phyloP scores from a whole-genome alignment of 35 echinoderm and acorn worm genomes.

The Nesometra sesokonis region DNA sequence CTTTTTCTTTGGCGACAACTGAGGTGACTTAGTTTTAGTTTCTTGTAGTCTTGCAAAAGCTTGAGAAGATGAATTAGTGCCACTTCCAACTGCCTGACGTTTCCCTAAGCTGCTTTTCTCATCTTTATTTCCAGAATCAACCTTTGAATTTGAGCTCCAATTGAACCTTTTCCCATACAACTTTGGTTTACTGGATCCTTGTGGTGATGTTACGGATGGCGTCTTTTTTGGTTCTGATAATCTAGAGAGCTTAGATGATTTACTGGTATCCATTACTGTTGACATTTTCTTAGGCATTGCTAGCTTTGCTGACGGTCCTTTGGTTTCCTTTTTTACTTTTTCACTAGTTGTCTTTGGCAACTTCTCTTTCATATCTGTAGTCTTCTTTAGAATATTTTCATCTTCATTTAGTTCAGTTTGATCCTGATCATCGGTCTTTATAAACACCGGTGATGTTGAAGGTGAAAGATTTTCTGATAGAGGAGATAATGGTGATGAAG shows the following conservation, averaged over 20 bases:
- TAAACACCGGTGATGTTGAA: slow-evolving; percentile 29
- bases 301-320: background rate
- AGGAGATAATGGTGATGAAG: slow-evolving; percentile 27
- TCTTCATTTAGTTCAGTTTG: background rate
- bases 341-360: background rate
- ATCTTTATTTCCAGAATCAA: background rate
- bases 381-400: background rate
- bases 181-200: background rate
- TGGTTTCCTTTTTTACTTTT: background rate
- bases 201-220: background rate
- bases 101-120: background rate
- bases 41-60: background rate
- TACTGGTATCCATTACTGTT: background rate
- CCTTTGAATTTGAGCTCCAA: background rate
- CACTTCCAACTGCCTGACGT: background rate
- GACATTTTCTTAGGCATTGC: background rate
- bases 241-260: background rate
- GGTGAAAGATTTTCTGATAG: slow-evolving; percentile 7
- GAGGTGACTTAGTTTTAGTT: background rate
- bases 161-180: background rate
- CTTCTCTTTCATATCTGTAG: background rate
- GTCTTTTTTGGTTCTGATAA: background rate
- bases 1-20: background rate
- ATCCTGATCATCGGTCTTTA: background rate
- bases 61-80: background rate